Conservation (phyloP, 2,888 invertebrate species). For the Trachelus troglodyta region DNA sequence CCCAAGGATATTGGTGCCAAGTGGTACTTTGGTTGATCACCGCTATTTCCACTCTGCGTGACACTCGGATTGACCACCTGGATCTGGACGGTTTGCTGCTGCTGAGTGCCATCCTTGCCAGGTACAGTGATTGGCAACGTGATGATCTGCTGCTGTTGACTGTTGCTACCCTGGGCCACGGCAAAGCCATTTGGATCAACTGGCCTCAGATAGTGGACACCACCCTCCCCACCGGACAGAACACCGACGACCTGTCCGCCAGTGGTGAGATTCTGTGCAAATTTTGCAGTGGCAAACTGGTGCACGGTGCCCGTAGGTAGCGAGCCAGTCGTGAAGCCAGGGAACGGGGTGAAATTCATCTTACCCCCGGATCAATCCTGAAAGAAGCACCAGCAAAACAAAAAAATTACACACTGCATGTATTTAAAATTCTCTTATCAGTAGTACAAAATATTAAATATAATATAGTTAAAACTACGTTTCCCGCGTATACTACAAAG, state of each 20-base stretch:
- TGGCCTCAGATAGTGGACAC: conserved; percentile 80
- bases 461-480: neutral
- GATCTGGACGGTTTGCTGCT: conserved; percentile 78
- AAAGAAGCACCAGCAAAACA: conserved; percentile 14
- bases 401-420: conserved; percentile 30
- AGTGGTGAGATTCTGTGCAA: conserved; percentile 77
- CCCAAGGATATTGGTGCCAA: conserved; percentile 80
- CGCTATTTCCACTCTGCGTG: conserved; percentile 66
- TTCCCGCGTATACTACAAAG: neutral
- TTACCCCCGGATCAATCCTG: conserved; percentile 49
- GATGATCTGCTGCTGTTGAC: conserved; percentile 75
- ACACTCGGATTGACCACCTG: conserved; percentile 76
- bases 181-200: conserved; percentile 69
- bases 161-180: conserved; percentile 59
- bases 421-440: conserved; percentile 30
- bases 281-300: conserved; percentile 75
- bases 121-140: conserved; percentile 84
- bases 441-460: neutral
- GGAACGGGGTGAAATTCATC: conserved; percentile 85
- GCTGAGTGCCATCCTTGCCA: conserved; percentile 80
- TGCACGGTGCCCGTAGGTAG: conserved; percentile 72
- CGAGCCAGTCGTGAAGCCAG: conserved; percentile 72
- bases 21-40: conserved; percentile 79
- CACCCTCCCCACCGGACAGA: conserved; percentile 77
- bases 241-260: conserved; percentile 79